A percentile compares a stretch with the other conserved stretches of the same genome.
phyloP scores from a whole-genome alignment of 2,113 vertebrate species.

The Hydropotes inermis region DNA sequence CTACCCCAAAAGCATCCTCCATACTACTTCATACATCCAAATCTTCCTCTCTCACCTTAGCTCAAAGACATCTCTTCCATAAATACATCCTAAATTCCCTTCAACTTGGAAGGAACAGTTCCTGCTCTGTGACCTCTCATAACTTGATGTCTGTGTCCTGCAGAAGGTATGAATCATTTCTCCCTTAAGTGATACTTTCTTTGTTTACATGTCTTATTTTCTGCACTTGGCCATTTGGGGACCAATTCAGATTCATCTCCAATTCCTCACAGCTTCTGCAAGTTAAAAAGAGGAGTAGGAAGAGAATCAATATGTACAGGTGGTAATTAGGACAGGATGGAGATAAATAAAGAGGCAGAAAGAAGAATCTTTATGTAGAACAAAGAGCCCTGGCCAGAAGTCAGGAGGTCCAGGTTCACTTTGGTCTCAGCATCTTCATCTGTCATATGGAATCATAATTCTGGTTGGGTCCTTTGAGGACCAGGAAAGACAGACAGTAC shows the following conservation, averaged over 20 bases:
- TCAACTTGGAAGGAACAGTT: background rate
- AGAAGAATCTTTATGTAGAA: background rate
- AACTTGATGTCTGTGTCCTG: conserved; percentile 7
- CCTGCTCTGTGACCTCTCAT: background rate
- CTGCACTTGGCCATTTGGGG: background rate
- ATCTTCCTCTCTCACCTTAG: background rate
- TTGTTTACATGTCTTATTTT: conserved; percentile 5
- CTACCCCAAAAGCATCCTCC: background rate
- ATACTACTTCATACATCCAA: background rate
- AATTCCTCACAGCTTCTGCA: background rate
- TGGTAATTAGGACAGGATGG: background rate
- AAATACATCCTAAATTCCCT: background rate
- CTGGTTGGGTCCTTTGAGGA: background rate
- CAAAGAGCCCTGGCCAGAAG: background rate
- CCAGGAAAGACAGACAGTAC: conserved; percentile 1
- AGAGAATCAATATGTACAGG: background rate
- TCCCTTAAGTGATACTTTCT: background rate
- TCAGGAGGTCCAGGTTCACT: conserved; percentile 8
- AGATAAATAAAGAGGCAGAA: background rate
- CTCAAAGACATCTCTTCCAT: conserved; percentile 12
- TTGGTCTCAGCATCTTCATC: background rate
- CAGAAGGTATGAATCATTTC: background rate
- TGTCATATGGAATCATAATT: conserved; percentile 12
- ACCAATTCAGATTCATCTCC: conserved; percentile 8
- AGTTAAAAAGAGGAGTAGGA: background rate